Conservation (phyloP, 2,888 invertebrate genomes). For the Isoperla grammatica region DNA sequence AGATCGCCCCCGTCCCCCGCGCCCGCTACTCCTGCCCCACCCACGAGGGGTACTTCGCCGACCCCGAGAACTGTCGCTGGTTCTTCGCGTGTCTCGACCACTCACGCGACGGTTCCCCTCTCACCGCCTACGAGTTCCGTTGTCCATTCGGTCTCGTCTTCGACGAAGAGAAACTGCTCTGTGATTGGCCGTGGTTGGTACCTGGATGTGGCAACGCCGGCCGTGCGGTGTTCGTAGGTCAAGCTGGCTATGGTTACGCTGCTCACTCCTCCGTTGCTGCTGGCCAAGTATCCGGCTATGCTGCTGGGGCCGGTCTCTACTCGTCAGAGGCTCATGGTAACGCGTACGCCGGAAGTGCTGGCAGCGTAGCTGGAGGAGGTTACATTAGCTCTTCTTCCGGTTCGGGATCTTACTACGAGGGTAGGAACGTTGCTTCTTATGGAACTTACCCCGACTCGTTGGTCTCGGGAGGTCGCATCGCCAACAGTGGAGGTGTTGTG, state of each 20-base stretch:
- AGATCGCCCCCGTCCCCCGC: conserved; percentile 67
- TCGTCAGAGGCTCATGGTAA: conserved; percentile 6
- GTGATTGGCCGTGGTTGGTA: conserved; percentile 78
- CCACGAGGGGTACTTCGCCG: conserved; percentile 66
- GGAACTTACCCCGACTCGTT: conserved; percentile 39
- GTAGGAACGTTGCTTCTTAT: conserved; percentile 37
- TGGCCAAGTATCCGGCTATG: conserved; percentile 31
- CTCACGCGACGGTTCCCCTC: conserved; percentile 42
- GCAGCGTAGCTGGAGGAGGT: not conserved
- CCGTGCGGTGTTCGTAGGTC: conserved; percentile 1
- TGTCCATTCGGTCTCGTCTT: conserved; percentile 76
- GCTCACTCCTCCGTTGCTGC: conserved; percentile 40
- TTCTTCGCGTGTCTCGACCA: conserved; percentile 77
- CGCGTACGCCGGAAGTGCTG: conserved; percentile 37
- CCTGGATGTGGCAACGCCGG: conserved; percentile 39
- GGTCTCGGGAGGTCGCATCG: conserved; percentile 38
- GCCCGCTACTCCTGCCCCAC: conserved; percentile 63
- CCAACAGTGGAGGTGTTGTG: conserved; percentile 34
- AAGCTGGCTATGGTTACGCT: conserved; percentile 13
- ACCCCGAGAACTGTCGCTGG: conserved; percentile 77
- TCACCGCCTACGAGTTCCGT: conserved; percentile 71
- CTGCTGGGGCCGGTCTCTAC: not conserved
- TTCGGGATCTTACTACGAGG: conserved; percentile 37
- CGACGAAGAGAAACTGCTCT: conserved; percentile 61
- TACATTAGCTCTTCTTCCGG: not conserved